Percentiles rank a stretch among this genome's conserved stretches.
Evolutionary conservation across 2,888 invertebrate genomes (phyloP).

Genomic region (Heterodera filipjevi): DNA sequence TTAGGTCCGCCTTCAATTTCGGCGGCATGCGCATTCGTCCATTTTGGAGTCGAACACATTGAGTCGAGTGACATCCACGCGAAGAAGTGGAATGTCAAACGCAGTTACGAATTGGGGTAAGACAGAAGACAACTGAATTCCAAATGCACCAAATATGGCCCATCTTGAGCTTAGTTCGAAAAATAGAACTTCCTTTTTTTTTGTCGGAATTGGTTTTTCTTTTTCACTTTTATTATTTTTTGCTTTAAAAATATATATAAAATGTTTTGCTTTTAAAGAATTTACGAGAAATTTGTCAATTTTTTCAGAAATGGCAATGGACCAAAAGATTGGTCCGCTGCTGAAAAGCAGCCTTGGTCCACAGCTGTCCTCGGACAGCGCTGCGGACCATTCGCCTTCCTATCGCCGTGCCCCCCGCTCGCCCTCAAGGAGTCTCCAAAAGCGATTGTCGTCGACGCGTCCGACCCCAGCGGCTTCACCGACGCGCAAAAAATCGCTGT

Average conservation of each 20-base stretch:
- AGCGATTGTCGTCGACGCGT: not conserved
- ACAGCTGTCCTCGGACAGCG: not conserved
- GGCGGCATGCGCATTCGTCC: slow-evolving; percentile 60
- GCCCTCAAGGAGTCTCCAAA: not conserved
- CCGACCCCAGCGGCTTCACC: not conserved
- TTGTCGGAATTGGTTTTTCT: too few species aligned
- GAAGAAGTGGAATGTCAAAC: slow-evolving; percentile 48
- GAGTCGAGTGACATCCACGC: slow-evolving; percentile 24
- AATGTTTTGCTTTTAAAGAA: too few species aligned
- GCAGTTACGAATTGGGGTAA: slow-evolving; percentile 32
- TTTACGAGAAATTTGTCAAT: too few species aligned
- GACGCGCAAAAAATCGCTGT: not conserved
- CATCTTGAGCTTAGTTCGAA: too few species aligned
- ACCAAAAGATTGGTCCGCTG: slow-evolving; percentile 12
- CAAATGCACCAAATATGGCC: not conserved
- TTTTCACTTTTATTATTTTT: too few species aligned
- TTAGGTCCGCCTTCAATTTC: slow-evolving; percentile 61
- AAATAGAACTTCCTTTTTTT: too few species aligned
- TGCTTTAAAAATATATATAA: too few species aligned
- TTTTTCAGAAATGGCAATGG: slow-evolving; percentile 31
- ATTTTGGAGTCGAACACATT: slow-evolving; percentile 35
- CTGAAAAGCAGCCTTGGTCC: not conserved
- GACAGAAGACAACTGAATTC: too few species aligned
- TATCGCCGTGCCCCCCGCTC: not conserved
- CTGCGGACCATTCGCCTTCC: not conserved